These are phyloP conservation scores for Saccostrea echinata DNA, from an alignment of 1,140 invertebrate species.

Conservation along the genomic window DNA sequence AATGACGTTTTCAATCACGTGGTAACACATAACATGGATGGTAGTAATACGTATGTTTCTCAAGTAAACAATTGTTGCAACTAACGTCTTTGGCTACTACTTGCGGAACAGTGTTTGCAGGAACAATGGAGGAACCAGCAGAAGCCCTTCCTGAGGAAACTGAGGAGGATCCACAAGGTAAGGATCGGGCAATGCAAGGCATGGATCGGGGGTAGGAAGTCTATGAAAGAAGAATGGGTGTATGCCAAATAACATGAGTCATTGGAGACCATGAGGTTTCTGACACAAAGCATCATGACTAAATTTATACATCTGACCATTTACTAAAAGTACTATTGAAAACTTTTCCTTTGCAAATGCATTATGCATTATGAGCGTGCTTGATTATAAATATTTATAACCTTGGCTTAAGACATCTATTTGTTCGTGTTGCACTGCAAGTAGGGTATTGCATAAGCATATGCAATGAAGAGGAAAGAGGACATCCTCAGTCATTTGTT, in stretches of 20 bases:
- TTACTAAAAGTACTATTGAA: background rate
- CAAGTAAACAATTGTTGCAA: conserved; percentile 39
- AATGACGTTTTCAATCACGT: conserved; percentile 38
- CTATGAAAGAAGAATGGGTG: conserved; percentile 32
- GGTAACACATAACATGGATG: conserved; percentile 36
- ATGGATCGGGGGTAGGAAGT: background rate
- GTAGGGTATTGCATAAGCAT: conserved; percentile 8
- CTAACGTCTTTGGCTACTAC: conserved; percentile 18
- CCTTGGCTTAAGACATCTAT: background rate
- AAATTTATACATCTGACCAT: background rate
- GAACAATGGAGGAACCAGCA: conserved; percentile 56
- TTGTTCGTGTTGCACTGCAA: background rate
- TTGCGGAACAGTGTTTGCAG: background rate
- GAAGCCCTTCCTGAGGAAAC: conserved; percentile 53
- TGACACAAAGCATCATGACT: conserved; percentile 26
- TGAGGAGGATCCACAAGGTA: conserved; percentile 50
- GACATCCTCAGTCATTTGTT: conserved; percentile 9
- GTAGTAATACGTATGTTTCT: conserved; percentile 28
- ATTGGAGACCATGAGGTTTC: conserved; percentile 35
- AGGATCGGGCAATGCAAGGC: background rate
- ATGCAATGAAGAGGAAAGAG: background rate
- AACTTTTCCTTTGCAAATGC: background rate
- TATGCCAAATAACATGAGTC: conserved; percentile 25
- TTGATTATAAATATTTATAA: background rate
- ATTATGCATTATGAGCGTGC: background rate